A percentile compares a stretch with the other conserved stretches of the same genome.
Conservation (phyloP, 2,888 invertebrate genomes). For the Bombyx huttoni region DNA sequence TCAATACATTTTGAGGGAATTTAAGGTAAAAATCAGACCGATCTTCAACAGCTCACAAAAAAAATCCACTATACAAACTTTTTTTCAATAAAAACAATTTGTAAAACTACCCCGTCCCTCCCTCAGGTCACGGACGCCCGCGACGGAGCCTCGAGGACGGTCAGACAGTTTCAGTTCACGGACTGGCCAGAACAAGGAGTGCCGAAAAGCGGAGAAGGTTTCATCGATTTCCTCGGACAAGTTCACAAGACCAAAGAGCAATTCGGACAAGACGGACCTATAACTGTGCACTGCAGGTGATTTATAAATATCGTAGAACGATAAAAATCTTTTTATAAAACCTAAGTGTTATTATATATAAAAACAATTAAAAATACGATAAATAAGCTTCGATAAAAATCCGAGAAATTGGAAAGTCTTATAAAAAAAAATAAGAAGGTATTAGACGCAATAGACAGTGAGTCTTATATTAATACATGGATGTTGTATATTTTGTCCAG, state of each 20-base stretch:
- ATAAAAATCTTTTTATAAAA: too few species aligned
- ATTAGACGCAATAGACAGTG: too few species aligned
- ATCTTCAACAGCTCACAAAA: neutral
- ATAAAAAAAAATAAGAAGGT: too few species aligned
- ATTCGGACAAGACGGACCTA: conserved; percentile 99
- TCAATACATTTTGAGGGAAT: conserved; percentile 97
- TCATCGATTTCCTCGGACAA: conserved; percentile 99
- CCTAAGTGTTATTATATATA: too few species aligned
- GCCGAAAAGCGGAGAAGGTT: conserved; percentile 97
- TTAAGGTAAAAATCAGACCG: conserved; percentile 76
- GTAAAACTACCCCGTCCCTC: neutral
- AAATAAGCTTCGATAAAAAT: too few species aligned
- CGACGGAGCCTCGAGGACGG: conserved; percentile 95
- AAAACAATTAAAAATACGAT: too few species aligned
- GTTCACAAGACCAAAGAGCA: conserved; percentile 99
- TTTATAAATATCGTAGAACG: neutral
- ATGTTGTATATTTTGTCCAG: too few species aligned
- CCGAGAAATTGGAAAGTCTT: too few species aligned
- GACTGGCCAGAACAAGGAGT: conserved; percentile 98
- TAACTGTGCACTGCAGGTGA: conserved; percentile 96
- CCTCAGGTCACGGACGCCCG: conserved; percentile 96
- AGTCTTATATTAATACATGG: too few species aligned
- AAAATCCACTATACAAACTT: too few species aligned
- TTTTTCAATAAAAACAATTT: neutral
- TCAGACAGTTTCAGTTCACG: conserved; percentile 96